Evolutionary conservation across 2,113 vertebrate genomes (phyloP).

Genomic region (Sturnus vulgaris): DNA sequence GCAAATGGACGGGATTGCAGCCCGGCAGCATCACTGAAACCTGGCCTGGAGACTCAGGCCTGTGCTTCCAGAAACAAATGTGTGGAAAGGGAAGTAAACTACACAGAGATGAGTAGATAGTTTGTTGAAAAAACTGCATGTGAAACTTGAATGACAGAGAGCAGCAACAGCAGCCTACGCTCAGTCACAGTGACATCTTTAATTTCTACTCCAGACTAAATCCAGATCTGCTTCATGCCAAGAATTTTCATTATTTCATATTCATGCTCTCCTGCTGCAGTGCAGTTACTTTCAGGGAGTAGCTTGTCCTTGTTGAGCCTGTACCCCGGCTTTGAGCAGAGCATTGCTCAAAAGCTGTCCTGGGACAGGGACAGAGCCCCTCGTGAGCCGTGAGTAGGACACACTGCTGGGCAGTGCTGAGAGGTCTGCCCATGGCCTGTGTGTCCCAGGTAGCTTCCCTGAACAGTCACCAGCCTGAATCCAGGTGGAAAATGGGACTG

Average conservation of each 20-base stretch:
- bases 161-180: background rate
- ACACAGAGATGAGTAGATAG: background rate
- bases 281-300: background rate
- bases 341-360: background rate
- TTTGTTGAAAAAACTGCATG: background rate
- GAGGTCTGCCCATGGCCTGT: background rate
- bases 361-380: background rate
- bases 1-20: background rate
- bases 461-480: background rate
- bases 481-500: background rate
- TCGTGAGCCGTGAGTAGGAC: accelerated
- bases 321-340: background rate
- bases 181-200: background rate
- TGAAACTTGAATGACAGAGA: background rate
- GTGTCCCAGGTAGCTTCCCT: background rate
- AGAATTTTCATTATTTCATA: background rate
- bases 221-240: background rate
- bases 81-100: background rate
- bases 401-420: accelerated
- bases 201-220: background rate
- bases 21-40: background rate
- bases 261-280: background rate
- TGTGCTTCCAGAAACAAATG: background rate
- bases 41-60: too few species aligned
- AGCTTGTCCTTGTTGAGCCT: background rate